Conservation (phyloP, 2,888 invertebrate genomes). For the Stenichneumon culpator region DNA sequence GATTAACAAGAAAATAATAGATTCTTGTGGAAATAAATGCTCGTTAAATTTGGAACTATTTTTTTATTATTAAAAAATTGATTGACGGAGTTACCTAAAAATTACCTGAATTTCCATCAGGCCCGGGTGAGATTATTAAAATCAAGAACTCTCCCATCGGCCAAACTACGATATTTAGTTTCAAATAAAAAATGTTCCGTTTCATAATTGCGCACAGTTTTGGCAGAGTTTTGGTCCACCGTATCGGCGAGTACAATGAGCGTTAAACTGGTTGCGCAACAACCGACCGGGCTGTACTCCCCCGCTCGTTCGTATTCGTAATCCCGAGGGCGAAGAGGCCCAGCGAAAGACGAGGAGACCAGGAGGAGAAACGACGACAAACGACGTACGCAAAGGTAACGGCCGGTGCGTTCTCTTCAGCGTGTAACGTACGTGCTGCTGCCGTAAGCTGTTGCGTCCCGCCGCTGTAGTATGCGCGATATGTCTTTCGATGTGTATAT, state of each 20-base stretch:
- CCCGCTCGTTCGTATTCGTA: slow-evolving; percentile 43
- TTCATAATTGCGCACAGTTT: slow-evolving; percentile 31
- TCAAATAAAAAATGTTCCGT: neutral
- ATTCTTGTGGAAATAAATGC: neutral
- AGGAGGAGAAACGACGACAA: slow-evolving; percentile 71
- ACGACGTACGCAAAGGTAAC: slow-evolving; percentile 73
- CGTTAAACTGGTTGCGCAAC: slow-evolving; percentile 70
- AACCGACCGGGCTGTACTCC: slow-evolving; percentile 43
- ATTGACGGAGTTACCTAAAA: neutral
- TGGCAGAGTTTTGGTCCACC: slow-evolving; percentile 41
- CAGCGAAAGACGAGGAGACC: slow-evolving; percentile 44
- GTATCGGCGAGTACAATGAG: slow-evolving; percentile 68
- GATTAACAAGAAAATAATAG: neutral
- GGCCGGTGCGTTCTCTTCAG: slow-evolving; percentile 56
- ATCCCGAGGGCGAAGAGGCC: slow-evolving; percentile 32
- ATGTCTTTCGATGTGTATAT: slow-evolving; percentile 36
- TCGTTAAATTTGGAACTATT: no score
- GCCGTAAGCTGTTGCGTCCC: slow-evolving; percentile 37
- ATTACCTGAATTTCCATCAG: no score
- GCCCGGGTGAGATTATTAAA: no score
- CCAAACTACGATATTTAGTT: neutral
- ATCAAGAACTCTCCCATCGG: neutral
- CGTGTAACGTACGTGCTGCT: slow-evolving; percentile 61
- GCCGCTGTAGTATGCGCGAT: slow-evolving; percentile 28
- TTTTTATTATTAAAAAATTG: neutral